These are phyloP conservation scores for Hipposideros armiger DNA, from an alignment of 2,113 vertebrate species.

Conservation along the genomic window DNA sequence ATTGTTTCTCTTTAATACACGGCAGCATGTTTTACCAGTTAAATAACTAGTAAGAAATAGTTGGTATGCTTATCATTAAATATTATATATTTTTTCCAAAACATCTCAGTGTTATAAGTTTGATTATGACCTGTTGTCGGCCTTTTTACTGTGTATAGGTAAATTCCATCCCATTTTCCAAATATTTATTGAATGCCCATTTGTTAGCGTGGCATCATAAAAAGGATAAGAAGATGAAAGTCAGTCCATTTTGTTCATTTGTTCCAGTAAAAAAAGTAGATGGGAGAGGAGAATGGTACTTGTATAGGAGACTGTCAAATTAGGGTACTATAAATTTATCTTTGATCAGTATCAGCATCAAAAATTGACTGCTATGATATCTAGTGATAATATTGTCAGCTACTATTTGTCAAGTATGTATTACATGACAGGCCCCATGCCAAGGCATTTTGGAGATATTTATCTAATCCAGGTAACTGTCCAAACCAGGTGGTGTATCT, in stretches of 20 bases:
- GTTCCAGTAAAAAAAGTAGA: conserved; percentile 16
- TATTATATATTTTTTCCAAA: neutral
- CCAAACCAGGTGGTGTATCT: neutral
- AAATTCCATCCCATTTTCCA: neutral
- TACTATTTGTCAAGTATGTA: neutral
- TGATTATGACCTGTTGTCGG: conserved; percentile 5
- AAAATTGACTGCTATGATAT: neutral
- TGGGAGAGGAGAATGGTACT: neutral
- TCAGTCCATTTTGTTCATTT: neutral
- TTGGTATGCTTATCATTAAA: conserved; percentile 27
- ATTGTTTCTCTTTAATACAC: neutral
- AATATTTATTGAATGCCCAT: neutral
- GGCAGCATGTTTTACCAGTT: conserved; percentile 3
- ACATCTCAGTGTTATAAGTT: neutral
- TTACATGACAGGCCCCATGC: neutral
- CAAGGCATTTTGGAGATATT: conserved; percentile 20
- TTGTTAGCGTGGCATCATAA: conserved; percentile 38
- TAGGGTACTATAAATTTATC: neutral
- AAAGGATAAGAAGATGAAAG: neutral
- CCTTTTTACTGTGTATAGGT: neutral
- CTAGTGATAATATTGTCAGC: neutral
- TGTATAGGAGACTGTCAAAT: neutral
- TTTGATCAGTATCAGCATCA: neutral
- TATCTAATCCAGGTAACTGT: neutral
- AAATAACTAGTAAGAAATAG: neutral